These are phyloP conservation scores for Tympanuchus pallidicinctus DNA, from an alignment of 2,113 vertebrate genomes.

Conservation along the genomic window DNA sequence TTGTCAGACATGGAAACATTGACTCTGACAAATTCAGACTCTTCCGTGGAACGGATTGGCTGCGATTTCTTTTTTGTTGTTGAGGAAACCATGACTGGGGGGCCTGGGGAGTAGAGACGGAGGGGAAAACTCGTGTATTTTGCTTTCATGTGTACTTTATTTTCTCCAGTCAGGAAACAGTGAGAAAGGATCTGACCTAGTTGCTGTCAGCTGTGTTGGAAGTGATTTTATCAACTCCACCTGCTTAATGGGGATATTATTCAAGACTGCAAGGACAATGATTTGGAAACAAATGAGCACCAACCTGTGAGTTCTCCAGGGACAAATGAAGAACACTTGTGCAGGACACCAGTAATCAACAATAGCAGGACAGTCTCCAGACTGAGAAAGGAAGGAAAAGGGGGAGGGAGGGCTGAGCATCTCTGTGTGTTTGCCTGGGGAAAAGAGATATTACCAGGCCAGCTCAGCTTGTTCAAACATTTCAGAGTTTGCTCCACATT, in stretches of 20 bases:
- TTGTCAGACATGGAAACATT: slow-evolving; percentile 45
- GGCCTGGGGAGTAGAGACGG: not conserved
- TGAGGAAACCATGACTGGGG: slow-evolving; percentile 41
- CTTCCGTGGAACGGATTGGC: slow-evolving; percentile 26
- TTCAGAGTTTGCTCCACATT: not conserved
- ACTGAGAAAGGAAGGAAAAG: not conserved
- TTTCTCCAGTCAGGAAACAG: slow-evolving; percentile 52
- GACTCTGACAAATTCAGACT: slow-evolving; percentile 53
- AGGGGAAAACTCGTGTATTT: not conserved
- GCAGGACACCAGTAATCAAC: slow-evolving; percentile 7
- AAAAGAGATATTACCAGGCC: not conserved
- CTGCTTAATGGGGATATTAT: slow-evolving; percentile 49
- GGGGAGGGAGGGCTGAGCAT: not conserved
- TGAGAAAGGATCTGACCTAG: slow-evolving; percentile 42
- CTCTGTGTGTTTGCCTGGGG: not conserved
- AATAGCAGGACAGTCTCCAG: not conserved
- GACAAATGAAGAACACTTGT: not conserved
- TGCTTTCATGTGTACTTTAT: not conserved
- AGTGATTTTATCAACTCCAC: slow-evolving; percentile 42
- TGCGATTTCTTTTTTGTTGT: slow-evolving; percentile 24
- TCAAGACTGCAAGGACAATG: slow-evolving; percentile 56
- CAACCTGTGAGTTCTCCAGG: not conserved
- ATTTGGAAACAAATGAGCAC: slow-evolving; percentile 49
- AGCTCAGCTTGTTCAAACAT: not conserved
- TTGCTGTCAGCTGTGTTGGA: slow-evolving; percentile 4